A percentile compares a stretch with the other conserved stretches of the same genome.
phyloP scores from a whole-genome alignment of 2,888 invertebrate species.

The Epinotia nisella region DNA sequence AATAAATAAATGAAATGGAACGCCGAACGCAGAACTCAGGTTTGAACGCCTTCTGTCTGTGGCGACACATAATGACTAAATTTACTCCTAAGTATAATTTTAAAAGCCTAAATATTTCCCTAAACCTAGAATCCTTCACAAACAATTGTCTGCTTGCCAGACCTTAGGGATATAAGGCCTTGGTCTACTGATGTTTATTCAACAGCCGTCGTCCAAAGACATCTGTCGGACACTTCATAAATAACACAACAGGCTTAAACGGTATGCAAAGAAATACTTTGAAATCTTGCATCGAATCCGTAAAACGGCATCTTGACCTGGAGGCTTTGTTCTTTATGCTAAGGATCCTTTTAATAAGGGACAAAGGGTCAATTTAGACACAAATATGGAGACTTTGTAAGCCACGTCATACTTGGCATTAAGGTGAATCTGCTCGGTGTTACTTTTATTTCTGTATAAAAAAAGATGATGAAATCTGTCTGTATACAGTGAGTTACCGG shows the following conservation, averaged over 20 bases:
- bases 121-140: slow-evolving; percentile 5
- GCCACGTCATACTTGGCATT: too few relatives aligned
- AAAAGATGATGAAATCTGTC: too few relatives aligned
- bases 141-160: slow-evolving; percentile 13
- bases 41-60: too few relatives aligned
- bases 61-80: too few relatives aligned
- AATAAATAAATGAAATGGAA: too few relatives aligned
- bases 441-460: too few relatives aligned
- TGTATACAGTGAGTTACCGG: too few relatives aligned
- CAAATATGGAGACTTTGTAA: background rate
- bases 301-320: slow-evolving; percentile 27
- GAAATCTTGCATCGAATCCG: slow-evolving; percentile 36
- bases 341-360: background rate
- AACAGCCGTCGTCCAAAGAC: slow-evolving; percentile 46
- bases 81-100: too few relatives aligned
- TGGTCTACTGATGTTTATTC: slow-evolving; percentile 60
- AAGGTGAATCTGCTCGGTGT: too few relatives aligned
- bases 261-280: slow-evolving; percentile 28
- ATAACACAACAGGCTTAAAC: slow-evolving; percentile 46
- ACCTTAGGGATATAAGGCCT: slow-evolving; percentile 49
- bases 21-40: too few relatives aligned
- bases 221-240: slow-evolving; percentile 46
- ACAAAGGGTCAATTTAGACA: background rate
- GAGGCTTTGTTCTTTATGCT: slow-evolving; percentile 21
- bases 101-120: too few relatives aligned